A percentile compares a stretch with the other conserved stretches of the same genome.
Conservation (phyloP, 2,113 vertebrate species). For the Xiphophorus couchianus region DNA sequence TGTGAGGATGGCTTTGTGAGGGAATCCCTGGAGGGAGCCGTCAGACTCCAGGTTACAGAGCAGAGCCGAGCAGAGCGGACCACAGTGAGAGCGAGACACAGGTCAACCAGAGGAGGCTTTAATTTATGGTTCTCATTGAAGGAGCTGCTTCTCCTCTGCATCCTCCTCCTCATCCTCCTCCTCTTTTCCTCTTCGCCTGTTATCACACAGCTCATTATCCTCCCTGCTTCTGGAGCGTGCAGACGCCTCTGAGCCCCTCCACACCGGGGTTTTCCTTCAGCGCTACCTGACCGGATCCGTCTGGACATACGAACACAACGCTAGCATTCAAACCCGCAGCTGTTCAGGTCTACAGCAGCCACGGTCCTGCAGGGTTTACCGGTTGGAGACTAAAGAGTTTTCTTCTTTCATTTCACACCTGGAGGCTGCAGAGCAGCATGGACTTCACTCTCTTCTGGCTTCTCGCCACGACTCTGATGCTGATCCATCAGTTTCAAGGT, state of each 20-base stretch:
- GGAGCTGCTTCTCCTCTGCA: slow-evolving; percentile 27
- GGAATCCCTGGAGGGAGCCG: background rate
- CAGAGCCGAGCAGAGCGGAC: background rate
- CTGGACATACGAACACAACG: background rate
- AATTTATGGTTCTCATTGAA: slow-evolving; percentile 32
- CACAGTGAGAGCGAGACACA: background rate
- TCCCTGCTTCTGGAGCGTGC: slow-evolving; percentile 16
- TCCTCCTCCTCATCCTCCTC: slow-evolving; percentile 17
- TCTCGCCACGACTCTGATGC: slow-evolving; percentile 22
- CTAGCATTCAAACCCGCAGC: background rate
- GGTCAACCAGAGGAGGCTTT: slow-evolving; percentile 3
- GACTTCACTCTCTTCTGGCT: slow-evolving; percentile 45
- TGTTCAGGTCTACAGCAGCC: background rate
- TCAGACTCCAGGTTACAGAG: slow-evolving; percentile 1
- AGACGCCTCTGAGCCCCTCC: background rate
- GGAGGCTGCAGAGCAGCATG: slow-evolving; percentile 46
- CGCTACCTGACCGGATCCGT: background rate
- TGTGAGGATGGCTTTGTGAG: background rate
- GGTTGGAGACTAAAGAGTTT: background rate
- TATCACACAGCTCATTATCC: slow-evolving; percentile 3
- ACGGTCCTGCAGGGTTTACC: background rate
- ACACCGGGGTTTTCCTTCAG: background rate
- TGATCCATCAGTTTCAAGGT: slow-evolving; percentile 61
- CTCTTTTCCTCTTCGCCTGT: slow-evolving; percentile 10
- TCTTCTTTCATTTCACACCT: background rate